Evolutionary conservation across 2,797 vertebrate species (phyloP).

Genomic region (Diplodus puntazzo): DNA sequence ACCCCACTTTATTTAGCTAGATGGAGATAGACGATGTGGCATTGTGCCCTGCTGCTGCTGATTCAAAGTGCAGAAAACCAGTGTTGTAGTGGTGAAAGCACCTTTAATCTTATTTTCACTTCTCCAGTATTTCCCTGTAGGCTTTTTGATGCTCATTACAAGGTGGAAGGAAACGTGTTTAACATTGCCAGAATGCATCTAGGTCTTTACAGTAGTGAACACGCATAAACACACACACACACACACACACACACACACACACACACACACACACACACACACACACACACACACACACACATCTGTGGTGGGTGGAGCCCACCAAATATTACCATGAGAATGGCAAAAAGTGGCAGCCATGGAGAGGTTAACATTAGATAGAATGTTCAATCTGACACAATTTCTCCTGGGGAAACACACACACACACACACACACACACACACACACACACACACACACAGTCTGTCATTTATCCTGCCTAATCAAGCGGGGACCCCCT

Average conservation of each 20-base stretch:
- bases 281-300: conserved; percentile 41
- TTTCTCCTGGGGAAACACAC: conserved; percentile 66
- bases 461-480: conserved; percentile 84
- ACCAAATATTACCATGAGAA: conserved; percentile 79
- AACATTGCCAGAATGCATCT: conserved; percentile 23
- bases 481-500: conserved; percentile 84
- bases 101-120: conserved; percentile 12
- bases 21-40: too few species aligned
- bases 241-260: conserved; percentile 35
- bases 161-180: conserved; percentile 32
- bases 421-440: conserved; percentile 36
- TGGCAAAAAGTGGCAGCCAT: conserved; percentile 67
- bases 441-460: conserved; percentile 41
- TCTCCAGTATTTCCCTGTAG: conserved; percentile 13
- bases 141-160: conserved; percentile 22
- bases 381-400: conserved; percentile 74
- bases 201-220: conserved; percentile 24
- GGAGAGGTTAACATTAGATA: conserved; percentile 79
- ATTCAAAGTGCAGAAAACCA: neutral
- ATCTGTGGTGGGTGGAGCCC: conserved; percentile 73
- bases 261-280: conserved; percentile 53
- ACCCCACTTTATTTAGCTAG: neutral
- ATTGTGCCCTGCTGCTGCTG: neutral
- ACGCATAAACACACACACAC: conserved; percentile 3
- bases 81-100: neutral